Evolutionary conservation across 2,888 invertebrate genomes (phyloP).

Genomic region (Callyntrura guangdongensis): DNA sequence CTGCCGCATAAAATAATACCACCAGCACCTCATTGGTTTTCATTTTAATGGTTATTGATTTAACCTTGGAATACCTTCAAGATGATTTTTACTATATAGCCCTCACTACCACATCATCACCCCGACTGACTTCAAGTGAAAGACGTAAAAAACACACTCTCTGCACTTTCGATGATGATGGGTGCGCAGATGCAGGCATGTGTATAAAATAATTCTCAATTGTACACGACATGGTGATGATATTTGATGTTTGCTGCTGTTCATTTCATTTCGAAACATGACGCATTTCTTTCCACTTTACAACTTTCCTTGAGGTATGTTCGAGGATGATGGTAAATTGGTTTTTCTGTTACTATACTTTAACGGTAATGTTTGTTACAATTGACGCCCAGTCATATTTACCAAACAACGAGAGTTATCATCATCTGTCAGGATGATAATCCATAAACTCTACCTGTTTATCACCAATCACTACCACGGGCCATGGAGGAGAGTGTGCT

Average conservation of each 20-base stretch:
- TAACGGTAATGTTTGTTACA: constrained; percentile 41
- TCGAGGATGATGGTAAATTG: constrained; percentile 10
- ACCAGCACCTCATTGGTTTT: constrained; percentile 32
- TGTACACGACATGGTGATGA: too few relatives aligned
- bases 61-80: constrained; percentile 59
- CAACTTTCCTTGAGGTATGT: constrained; percentile 10
- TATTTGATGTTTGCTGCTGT: background rate
- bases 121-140: too few relatives aligned
- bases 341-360: constrained; percentile 9
- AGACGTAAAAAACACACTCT: too few relatives aligned
- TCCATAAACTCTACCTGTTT: constrained; percentile 22
- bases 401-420: constrained; percentile 35
- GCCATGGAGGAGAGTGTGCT: constrained; percentile 14
- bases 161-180: too few relatives aligned
- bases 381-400: constrained; percentile 54
- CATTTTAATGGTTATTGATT: constrained; percentile 65
- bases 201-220: too few relatives aligned
- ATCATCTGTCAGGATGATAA: constrained; percentile 16
- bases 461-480: constrained; percentile 13
- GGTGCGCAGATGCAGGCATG: too few relatives aligned
- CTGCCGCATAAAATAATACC: background rate
- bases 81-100: background rate
- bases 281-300: background rate
- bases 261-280: background rate
- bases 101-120: too few relatives aligned